These are phyloP conservation scores for Stichopus horrens DNA, from an alignment of 53 echinoderm and acorn worm genomes.

Conservation along the genomic window DNA sequence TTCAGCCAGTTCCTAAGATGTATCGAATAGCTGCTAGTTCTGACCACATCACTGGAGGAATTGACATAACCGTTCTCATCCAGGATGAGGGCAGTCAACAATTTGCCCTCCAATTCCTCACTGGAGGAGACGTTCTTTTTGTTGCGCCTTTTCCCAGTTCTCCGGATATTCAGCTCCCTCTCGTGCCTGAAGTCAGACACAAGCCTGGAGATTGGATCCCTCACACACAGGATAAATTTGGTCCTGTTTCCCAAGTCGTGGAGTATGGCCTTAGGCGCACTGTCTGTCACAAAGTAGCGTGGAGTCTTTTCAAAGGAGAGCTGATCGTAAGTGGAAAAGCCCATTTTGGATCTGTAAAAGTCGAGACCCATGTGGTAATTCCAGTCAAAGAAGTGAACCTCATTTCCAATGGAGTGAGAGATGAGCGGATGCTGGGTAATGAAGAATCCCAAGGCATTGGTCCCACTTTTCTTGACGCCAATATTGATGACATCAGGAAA, in stretches of 20 bases:
- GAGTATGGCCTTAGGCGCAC: constrained; percentile 62
- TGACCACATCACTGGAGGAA: constrained; percentile 68
- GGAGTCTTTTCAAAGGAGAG: constrained; percentile 88
- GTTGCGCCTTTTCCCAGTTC: constrained; percentile 27
- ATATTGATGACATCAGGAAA: constrained; percentile 78
- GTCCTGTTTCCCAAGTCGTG: constrained; percentile 65
- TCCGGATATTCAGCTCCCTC: constrained; percentile 59
- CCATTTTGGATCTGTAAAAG: constrained; percentile 79
- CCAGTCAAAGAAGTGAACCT: constrained; percentile 92
- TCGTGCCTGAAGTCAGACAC: constrained; percentile 87
- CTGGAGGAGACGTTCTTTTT: constrained; percentile 26
- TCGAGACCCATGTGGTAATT: constrained; percentile 77
- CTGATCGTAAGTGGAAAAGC: constrained; percentile 56
- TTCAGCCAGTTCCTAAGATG: constrained; percentile 78
- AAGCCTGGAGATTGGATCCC: constrained; percentile 71
- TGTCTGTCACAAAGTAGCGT: constrained; percentile 78
- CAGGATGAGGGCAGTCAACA: constrained; percentile 60
- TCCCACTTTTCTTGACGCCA: constrained; percentile 95
- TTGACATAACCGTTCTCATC: constrained; percentile 68
- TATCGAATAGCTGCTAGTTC: constrained; percentile 69
- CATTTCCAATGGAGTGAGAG: constrained; percentile 80
- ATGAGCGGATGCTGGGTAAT: constrained; percentile 80
- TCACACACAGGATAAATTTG: constrained; percentile 75
- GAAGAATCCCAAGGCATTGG: constrained; percentile 87
- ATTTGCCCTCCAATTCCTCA: constrained; percentile 58